Evolutionary conservation across 2,113 vertebrate genomes (phyloP).

Genomic region (Acinonyx jubatus): DNA sequence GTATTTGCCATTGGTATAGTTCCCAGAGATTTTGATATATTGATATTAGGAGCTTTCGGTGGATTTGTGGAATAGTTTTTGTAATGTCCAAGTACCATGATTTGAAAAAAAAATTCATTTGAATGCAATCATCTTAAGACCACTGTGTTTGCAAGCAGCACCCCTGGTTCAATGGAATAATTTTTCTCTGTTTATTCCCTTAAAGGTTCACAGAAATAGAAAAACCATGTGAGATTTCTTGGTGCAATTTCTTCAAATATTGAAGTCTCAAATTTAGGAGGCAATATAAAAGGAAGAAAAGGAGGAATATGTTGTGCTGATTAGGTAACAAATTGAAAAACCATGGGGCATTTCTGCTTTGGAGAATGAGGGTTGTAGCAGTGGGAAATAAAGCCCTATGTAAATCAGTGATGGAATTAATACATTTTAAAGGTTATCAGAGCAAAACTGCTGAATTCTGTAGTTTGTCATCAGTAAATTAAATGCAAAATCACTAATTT

Average conservation of each 20-base stretch:
- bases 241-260: slow-evolving; percentile 81
- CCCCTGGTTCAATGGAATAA: slow-evolving; percentile 57
- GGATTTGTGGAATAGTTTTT: slow-evolving; percentile 56
- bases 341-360: slow-evolving; percentile 58
- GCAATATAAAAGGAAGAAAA: slow-evolving; percentile 65
- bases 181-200: slow-evolving; percentile 80
- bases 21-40: slow-evolving; percentile 31
- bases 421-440: slow-evolving; percentile 81
- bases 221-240: slow-evolving; percentile 80
- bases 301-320: slow-evolving; percentile 75
- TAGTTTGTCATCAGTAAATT: slow-evolving; percentile 80
- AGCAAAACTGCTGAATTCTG: slow-evolving; percentile 83
- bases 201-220: slow-evolving; percentile 74
- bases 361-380: slow-evolving; percentile 73
- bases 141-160: slow-evolving; percentile 62
- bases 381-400: slow-evolving; percentile 79
- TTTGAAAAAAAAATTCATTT: slow-evolving; percentile 52
- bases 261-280: slow-evolving; percentile 71
- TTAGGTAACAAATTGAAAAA: slow-evolving; percentile 78
- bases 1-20: neutral
- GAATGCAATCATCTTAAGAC: slow-evolving; percentile 78
- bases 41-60: slow-evolving; percentile 51
- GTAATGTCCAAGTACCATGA: slow-evolving; percentile 29
- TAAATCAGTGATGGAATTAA: slow-evolving; percentile 84
- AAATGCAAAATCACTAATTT: slow-evolving; percentile 81